phyloP scores from a whole-genome alignment of 2,888 invertebrate species.

The Dinocampus coccinellae region DNA sequence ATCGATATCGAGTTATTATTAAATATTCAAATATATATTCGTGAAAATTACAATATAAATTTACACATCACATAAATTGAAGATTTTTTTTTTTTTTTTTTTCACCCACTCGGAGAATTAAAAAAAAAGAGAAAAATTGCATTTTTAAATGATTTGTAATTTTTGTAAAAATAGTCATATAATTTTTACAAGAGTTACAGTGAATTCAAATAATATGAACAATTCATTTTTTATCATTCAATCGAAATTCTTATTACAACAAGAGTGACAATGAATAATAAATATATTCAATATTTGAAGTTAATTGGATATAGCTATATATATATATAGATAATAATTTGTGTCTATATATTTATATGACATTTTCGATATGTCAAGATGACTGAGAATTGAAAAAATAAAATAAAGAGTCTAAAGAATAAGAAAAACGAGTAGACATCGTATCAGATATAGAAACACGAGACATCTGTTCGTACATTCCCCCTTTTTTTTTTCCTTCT shows the following conservation, averaged over 20 bases:
- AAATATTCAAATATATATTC: not conserved
- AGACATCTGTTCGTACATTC: constrained; percentile 22
- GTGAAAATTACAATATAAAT: not conserved
- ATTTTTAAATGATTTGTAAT: too few relatives aligned
- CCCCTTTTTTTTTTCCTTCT: not conserved
- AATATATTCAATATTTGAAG: not conserved
- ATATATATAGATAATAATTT: not conserved
- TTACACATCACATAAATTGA: too few relatives aligned
- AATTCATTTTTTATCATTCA: too few relatives aligned
- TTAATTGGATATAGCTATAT: constrained; percentile 10
- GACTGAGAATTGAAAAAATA: not conserved
- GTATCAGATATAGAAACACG: constrained; percentile 27
- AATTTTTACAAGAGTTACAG: too few relatives aligned
- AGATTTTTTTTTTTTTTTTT: too few relatives aligned
- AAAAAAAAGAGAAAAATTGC: too few relatives aligned
- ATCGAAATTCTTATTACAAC: not conserved
- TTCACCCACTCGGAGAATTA: too few relatives aligned
- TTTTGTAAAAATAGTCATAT: too few relatives aligned
- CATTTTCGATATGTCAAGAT: constrained; percentile 10
- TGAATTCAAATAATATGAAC: too few relatives aligned
- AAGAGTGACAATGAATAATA: not conserved
- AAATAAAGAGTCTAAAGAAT: not conserved
- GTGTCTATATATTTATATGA: not conserved
- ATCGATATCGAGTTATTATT: not conserved
- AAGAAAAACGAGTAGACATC: constrained; percentile 23